phyloP scores from a whole-genome alignment of 2,113 vertebrate genomes.

The Caranx ignobilis region DNA sequence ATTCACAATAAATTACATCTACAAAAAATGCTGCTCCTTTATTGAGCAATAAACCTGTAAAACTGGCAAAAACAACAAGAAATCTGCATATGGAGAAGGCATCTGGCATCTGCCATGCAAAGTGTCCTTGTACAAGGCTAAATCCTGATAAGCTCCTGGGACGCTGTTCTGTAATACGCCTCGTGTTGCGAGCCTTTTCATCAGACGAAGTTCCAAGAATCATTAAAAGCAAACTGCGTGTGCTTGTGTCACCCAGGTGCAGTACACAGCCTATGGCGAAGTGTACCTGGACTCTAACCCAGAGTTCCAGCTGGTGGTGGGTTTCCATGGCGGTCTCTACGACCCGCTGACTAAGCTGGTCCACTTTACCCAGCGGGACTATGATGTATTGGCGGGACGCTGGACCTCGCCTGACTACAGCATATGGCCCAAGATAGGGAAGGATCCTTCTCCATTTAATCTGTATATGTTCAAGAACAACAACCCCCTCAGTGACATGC shows the following conservation, averaged over 20 bases:
- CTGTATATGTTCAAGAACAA: constrained; percentile 99
- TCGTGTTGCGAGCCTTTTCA: constrained; percentile 7
- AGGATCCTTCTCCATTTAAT: constrained; percentile 94
- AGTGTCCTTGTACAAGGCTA: not conserved
- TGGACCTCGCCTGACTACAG: constrained; percentile 98
- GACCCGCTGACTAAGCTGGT: constrained; percentile 96
- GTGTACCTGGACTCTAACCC: constrained; percentile 98
- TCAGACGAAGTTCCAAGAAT: not conserved
- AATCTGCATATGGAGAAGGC: not conserved
- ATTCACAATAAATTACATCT: not conserved
- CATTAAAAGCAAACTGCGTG: not conserved
- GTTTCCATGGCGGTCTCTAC: constrained; percentile 98
- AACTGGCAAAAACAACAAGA: not conserved
- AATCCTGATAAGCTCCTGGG: constrained; percentile 8
- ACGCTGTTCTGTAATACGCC: not conserved
- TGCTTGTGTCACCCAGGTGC: constrained; percentile 78
- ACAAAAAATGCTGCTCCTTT: not conserved
- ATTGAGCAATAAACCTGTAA: not conserved
- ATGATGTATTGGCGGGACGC: constrained; percentile 95
- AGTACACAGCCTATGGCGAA: constrained; percentile 98
- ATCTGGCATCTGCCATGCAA: not conserved
- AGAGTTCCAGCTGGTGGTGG: constrained; percentile 96
- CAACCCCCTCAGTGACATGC: constrained; percentile 97
- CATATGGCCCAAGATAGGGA: constrained; percentile 96
- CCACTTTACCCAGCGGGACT: constrained; percentile 98